Evolutionary conservation across 2,797 vertebrate genomes (phyloP).

Genomic region (Rhynchotus rufescens): DNA sequence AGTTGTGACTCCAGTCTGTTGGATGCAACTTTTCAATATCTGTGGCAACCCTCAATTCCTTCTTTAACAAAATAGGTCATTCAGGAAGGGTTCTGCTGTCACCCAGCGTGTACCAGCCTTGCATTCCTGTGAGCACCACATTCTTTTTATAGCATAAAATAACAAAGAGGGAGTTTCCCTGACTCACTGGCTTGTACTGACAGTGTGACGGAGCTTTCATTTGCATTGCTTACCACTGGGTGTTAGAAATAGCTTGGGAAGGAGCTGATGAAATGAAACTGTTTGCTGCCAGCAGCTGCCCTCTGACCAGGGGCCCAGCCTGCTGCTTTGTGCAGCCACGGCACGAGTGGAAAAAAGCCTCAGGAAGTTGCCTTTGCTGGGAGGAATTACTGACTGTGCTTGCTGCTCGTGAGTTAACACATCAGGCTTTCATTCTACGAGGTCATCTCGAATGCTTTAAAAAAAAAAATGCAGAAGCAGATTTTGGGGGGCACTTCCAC

Average conservation of each 20-base stretch:
- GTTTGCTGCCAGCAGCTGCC: background rate
- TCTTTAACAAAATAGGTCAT: background rate
- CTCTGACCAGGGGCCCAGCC: accelerated
- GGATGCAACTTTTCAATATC: background rate
- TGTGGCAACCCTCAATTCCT: background rate
- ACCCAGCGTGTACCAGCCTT: accelerated
- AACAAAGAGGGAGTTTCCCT: slow-evolving; percentile 26
- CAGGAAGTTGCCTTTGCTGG: background rate
- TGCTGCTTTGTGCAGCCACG: background rate
- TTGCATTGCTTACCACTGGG: slow-evolving; percentile 15
- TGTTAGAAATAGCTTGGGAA: background rate
- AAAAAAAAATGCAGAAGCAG: background rate
- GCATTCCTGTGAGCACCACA: background rate
- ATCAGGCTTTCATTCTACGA: background rate
- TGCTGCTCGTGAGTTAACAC: background rate
- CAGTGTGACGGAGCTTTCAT: slow-evolving; percentile 5
- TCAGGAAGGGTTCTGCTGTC: background rate
- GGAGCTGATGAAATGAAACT: background rate
- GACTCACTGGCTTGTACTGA: background rate
- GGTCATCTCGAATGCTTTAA: background rate
- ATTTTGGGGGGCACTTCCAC: background rate
- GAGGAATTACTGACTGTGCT: background rate
- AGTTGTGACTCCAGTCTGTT: background rate
- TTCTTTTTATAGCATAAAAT: slow-evolving; percentile 11
- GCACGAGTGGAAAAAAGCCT: background rate